These are phyloP conservation scores for Sminthurides aquaticus DNA, from an alignment of 2,888 invertebrate species.

Conservation along the genomic window DNA sequence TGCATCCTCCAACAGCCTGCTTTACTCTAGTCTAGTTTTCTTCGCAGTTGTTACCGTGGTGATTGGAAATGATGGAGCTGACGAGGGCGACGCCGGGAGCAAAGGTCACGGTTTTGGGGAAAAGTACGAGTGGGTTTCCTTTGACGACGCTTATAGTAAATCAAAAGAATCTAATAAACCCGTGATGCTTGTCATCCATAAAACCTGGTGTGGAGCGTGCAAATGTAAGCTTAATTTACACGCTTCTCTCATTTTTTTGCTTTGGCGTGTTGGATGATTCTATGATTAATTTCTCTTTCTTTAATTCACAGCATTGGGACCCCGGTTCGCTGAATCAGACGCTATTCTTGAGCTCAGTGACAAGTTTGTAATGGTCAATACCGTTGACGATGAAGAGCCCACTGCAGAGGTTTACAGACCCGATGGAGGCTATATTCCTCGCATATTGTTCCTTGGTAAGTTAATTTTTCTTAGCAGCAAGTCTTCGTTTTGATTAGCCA, in stretches of 20 bases:
- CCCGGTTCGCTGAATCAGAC: slow-evolving; percentile 55
- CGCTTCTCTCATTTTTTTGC: not conserved
- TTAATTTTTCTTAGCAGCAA: slow-evolving; percentile 1
- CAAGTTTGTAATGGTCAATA: slow-evolving; percentile 61
- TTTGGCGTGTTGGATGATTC: not conserved
- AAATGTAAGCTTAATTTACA: slow-evolving; percentile 47
- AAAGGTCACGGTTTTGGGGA: slow-evolving; percentile 41
- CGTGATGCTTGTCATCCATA: slow-evolving; percentile 60
- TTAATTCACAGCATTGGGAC: slow-evolving; percentile 51
- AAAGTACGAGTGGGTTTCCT: slow-evolving; percentile 39
- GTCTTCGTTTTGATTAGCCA: not conserved
- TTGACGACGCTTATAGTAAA: slow-evolving; percentile 36
- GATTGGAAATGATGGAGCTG: not conserved
- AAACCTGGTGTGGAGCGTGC: slow-evolving; percentile 61
- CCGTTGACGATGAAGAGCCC: slow-evolving; percentile 56
- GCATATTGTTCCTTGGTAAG: slow-evolving; percentile 57
- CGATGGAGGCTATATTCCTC: slow-evolving; percentile 62
- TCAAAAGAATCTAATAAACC: slow-evolving; percentile 50
- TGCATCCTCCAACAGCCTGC: too few relatives aligned
- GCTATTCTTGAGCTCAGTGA: slow-evolving; percentile 56
- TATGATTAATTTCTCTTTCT: slow-evolving; percentile 1
- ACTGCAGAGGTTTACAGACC: slow-evolving; percentile 52
- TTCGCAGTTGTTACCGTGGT: too few relatives aligned
- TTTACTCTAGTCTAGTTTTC: too few relatives aligned
- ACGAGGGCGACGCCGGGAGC: not conserved